Conservation (phyloP, 2,888 invertebrate species). For the Cotesia congregata region DNA sequence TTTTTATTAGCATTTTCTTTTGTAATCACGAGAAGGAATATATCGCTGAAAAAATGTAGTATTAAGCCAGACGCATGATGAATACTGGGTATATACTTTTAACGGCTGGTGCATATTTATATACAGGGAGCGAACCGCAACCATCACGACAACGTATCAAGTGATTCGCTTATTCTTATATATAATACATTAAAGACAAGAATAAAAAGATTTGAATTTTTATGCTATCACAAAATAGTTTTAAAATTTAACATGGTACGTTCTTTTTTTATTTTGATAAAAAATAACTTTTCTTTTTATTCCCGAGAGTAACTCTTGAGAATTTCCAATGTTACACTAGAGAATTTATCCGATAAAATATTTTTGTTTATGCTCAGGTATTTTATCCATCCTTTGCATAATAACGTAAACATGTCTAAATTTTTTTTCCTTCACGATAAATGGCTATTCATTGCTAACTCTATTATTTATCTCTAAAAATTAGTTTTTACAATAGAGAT, state of each 20-base stretch:
- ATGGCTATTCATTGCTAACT: too few relatives aligned
- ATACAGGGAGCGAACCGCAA: background rate
- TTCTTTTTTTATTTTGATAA: background rate
- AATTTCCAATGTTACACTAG: background rate
- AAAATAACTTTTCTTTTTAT: background rate
- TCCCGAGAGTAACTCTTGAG: slow-evolving; percentile 1
- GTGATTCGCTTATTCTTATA: background rate
- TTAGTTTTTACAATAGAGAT: background rate
- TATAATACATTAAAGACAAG: background rate
- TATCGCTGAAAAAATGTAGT: background rate
- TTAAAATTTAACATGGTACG: background rate
- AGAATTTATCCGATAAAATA: slow-evolving; percentile 1
- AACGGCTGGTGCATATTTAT: background rate
- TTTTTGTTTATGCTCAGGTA: background rate
- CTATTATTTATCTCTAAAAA: too few relatives aligned
- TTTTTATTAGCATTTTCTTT: background rate
- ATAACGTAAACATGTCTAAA: background rate
- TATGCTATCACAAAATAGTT: background rate
- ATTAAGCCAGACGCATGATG: background rate
- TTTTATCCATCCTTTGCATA: background rate
- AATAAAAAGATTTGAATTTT: background rate
- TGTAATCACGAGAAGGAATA: background rate
- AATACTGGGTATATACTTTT: background rate
- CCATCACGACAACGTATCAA: background rate
- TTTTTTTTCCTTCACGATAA: background rate